Percentiles rank a stretch among this genome's conserved stretches.
Conservation (phyloP, 2,113 vertebrate species). For the Promerops cafer region DNA sequence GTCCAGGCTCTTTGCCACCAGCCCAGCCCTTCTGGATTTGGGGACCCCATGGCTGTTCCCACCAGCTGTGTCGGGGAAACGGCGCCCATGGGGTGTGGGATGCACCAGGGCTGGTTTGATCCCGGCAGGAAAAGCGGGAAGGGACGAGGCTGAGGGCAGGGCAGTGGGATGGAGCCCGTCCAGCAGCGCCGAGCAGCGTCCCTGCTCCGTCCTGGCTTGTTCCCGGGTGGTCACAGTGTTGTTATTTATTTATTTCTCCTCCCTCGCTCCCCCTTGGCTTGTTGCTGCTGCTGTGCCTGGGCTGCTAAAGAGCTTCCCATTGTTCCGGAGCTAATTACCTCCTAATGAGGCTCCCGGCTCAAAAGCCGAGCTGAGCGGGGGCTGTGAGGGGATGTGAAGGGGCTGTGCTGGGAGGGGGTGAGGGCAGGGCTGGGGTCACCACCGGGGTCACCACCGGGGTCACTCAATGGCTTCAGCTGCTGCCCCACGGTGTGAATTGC, state of each 20-base stretch:
- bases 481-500: rapidly evolving
- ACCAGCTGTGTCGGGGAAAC: rapidly evolving
- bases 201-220: not conserved
- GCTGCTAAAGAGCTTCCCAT: constrained; percentile 57
- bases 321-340: constrained; percentile 62
- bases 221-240: not conserved
- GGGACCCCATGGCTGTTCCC: not conserved
- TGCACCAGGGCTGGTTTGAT: not conserved
- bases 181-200: not conserved
- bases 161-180: not conserved
- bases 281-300: constrained; percentile 51
- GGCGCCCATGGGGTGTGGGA: rapidly evolving
- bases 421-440: not conserved
- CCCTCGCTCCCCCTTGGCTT: not conserved
- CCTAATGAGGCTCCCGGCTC: constrained; percentile 58
- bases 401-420: not conserved
- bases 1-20: not conserved
- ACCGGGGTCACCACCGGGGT: not conserved
- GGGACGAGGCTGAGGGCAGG: not conserved
- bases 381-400: not conserved
- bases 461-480: not conserved
- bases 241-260: constrained; percentile 27
- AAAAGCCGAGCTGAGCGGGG: not conserved
- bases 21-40: rapidly evolving
- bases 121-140: not conserved